Conservation (phyloP, 2,797 vertebrate species). For the Lepidocolaptes lacrymiger region DNA sequence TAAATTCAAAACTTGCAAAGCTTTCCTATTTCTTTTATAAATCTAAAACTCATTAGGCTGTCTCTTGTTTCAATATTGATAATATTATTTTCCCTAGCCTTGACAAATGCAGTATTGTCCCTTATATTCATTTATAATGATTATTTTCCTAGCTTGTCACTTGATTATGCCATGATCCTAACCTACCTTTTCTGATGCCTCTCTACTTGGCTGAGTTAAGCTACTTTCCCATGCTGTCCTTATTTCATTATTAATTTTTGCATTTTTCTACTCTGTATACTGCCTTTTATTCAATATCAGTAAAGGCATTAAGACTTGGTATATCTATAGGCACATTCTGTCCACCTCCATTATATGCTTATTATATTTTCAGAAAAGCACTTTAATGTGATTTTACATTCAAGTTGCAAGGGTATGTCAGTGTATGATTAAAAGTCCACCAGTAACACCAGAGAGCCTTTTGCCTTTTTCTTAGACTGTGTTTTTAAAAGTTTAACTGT, state of each 20-base stretch:
- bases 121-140: background rate
- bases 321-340: background rate
- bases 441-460: background rate
- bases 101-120: background rate
- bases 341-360: rapidly evolving
- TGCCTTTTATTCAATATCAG: background rate
- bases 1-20: background rate
- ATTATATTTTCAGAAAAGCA: background rate
- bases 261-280: background rate
- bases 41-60: background rate
- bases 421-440: background rate
- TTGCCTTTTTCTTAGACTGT: background rate
- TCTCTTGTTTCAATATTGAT: background rate
- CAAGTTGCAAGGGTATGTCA: background rate
- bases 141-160: background rate
- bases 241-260: background rate
- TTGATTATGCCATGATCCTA: background rate
- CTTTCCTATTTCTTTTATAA: background rate
- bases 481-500: background rate
- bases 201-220: background rate
- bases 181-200: background rate
- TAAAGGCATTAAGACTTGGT: background rate
- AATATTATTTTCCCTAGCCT: background rate
- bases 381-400: background rate
- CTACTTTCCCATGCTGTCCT: rapidly evolving